Percentiles rank a stretch among this genome's conserved stretches.
phyloP scores from a whole-genome alignment of 2,888 invertebrate species.

The Xanthostigma xanthostigma region DNA sequence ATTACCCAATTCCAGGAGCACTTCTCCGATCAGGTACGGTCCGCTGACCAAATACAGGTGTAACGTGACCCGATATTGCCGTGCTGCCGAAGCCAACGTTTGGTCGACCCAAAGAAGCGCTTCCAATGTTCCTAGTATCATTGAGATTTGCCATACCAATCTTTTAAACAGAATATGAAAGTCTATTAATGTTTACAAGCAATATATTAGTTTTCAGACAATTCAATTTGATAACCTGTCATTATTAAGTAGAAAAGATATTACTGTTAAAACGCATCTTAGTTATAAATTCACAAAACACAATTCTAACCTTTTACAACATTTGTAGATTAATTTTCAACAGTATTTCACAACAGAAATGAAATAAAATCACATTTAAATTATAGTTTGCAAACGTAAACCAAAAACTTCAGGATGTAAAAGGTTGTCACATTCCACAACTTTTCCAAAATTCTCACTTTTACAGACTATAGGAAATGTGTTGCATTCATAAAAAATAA shows the following conservation, averaged over 20 bases:
- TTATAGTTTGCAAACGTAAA: not conserved
- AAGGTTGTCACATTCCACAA: slow-evolving; percentile 2
- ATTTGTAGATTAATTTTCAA: slow-evolving; percentile 1
- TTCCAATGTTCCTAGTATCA: slow-evolving; percentile 81
- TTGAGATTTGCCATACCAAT: slow-evolving; percentile 87
- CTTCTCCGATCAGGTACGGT: slow-evolving; percentile 64
- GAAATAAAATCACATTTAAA: slow-evolving; percentile 4
- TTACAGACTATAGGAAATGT: too few relatives aligned
- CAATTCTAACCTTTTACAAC: slow-evolving; percentile 3
- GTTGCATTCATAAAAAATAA: too few relatives aligned
- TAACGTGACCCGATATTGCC: slow-evolving; percentile 61
- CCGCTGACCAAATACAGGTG: slow-evolving; percentile 68
- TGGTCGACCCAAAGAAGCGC: slow-evolving; percentile 51
- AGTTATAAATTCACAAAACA: too few relatives aligned
- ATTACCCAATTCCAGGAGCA: slow-evolving; percentile 33
- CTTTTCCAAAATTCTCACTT: not conserved
- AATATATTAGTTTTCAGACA: too few relatives aligned
- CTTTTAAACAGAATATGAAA: slow-evolving; percentile 13
- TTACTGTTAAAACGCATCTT: too few relatives aligned
- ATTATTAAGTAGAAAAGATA: not conserved
- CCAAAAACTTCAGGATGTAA: not conserved
- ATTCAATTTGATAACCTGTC: not conserved
- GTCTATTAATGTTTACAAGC: not conserved
- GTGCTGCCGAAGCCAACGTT: slow-evolving; percentile 49
- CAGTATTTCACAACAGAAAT: slow-evolving; percentile 1